Conservation (phyloP, 1,140 invertebrate genomes). For the Rhagoletis pomonella region DNA sequence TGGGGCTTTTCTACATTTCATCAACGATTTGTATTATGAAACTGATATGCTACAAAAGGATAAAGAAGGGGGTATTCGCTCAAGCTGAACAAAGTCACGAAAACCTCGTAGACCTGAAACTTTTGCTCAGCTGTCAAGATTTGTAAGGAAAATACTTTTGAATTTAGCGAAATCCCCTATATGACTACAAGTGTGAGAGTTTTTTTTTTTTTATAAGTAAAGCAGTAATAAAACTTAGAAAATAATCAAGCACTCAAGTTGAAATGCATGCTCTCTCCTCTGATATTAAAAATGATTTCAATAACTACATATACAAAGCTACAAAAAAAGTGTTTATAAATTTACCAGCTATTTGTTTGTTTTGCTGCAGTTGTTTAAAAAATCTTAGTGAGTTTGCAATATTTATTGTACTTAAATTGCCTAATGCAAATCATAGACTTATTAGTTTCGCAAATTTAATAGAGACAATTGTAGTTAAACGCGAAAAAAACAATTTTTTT, state of each 20-base stretch:
- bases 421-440: background rate
- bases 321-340: background rate
- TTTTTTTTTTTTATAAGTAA: background rate
- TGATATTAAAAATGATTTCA: background rate
- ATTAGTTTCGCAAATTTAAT: background rate
- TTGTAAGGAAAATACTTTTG: too few species aligned
- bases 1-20: too few species aligned
- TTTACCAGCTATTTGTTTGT: background rate
- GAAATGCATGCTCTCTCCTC: slow-evolving; percentile 17
- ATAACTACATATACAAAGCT: too few species aligned
- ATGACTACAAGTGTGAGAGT: background rate
- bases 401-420: slow-evolving; percentile 27
- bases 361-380: background rate
- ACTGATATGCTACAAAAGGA: too few species aligned
- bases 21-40: too few species aligned
- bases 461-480: background rate
- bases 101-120: too few species aligned
- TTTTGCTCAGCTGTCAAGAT: too few species aligned
- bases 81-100: too few species aligned
- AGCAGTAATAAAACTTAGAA: background rate
- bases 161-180: too few species aligned
- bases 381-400: background rate
- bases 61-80: too few species aligned
- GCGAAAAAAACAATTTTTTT: background rate
- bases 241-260: background rate